Conservation (phyloP, 1,140 invertebrate genomes). For the Pogonognathellus flavescens region DNA sequence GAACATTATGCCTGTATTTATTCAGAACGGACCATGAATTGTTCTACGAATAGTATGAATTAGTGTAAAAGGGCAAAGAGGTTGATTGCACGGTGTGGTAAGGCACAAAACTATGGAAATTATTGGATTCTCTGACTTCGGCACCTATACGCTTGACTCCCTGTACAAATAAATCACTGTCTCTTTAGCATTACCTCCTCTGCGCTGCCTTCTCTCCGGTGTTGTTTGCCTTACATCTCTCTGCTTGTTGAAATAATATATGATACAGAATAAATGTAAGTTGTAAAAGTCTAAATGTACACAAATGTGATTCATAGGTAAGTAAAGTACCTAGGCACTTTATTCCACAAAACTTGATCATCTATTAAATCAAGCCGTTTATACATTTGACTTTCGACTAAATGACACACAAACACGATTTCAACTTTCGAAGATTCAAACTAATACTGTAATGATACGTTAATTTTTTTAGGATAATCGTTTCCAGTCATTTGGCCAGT, state of each 20-base stretch:
- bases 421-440: conserved; percentile 1
- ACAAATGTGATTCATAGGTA: too few relatives aligned
- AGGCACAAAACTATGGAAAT: conserved; percentile 5
- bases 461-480: background rate
- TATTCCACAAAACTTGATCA: too few relatives aligned
- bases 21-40: background rate
- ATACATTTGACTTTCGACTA: background rate
- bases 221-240: background rate
- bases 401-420: conserved; percentile 46
- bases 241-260: too few relatives aligned
- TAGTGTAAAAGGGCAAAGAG: conserved; percentile 13
- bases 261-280: too few relatives aligned
- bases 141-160: conserved; percentile 15
- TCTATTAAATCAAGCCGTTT: too few relatives aligned
- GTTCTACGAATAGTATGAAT: background rate
- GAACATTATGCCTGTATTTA: background rate
- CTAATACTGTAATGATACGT: conserved; percentile 42
- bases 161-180: conserved; percentile 54
- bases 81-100: background rate
- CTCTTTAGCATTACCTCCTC: conserved; percentile 44
- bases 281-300: too few relatives aligned
- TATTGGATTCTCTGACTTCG: conserved; percentile 36
- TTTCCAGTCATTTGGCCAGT: too few relatives aligned
- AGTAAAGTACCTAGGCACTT: too few relatives aligned
- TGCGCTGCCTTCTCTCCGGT: background rate